Percentiles rank a stretch among this genome's conserved stretches.
phyloP scores from a whole-genome alignment of 2,888 invertebrate species.

The Oscheius sp. region DNA sequence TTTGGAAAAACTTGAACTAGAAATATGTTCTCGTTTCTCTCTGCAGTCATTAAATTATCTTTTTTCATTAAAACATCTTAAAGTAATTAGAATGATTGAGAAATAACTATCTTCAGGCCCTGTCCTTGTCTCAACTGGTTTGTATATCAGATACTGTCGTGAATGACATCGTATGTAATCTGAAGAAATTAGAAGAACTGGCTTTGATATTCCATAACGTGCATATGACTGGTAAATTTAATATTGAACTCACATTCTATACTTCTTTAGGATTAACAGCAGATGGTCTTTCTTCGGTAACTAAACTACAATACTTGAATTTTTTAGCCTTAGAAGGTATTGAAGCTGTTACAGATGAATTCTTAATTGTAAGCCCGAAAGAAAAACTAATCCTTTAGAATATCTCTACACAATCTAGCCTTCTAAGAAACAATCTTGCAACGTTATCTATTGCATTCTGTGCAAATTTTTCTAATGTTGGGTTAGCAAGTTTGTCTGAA shows the following conservation, averaged over 20 bases:
- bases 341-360: conserved; percentile 44
- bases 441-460: conserved; percentile 50
- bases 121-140: conserved; percentile 39
- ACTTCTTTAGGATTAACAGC: conserved; percentile 34
- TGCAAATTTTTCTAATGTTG: conserved; percentile 38
- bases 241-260: neutral
- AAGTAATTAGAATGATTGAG: conserved; percentile 14
- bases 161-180: conserved; percentile 22
- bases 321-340: conserved; percentile 54
- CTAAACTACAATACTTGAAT: conserved; percentile 34
- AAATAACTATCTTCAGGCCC: conserved; percentile 15
- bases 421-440: conserved; percentile 20
- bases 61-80: conserved; percentile 31
- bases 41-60: conserved; percentile 18
- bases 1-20: conserved; percentile 39
- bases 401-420: conserved; percentile 32
- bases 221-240: neutral
- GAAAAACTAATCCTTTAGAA: conserved; percentile 19
- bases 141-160: conserved; percentile 32
- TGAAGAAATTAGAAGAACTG: conserved; percentile 33
- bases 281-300: conserved; percentile 20
- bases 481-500: neutral
- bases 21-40: conserved; percentile 47
- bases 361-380: conserved; percentile 17
- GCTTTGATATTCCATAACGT: conserved; percentile 42